Conservation (phyloP, 64 coral and sea anemone species). For the Pocillopora verrucosa region DNA sequence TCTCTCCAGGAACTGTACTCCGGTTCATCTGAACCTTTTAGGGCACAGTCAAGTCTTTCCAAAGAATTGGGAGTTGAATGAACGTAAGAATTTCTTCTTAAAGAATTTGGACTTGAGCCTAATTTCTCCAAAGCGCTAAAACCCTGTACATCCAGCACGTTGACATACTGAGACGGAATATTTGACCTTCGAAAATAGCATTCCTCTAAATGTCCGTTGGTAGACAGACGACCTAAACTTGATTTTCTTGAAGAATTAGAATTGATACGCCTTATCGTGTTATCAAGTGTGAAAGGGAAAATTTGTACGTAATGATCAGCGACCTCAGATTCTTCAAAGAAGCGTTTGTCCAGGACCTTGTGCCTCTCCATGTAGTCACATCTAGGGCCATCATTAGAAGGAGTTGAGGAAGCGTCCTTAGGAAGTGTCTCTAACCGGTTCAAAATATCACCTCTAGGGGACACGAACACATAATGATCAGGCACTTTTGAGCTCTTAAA, state of each 20-base stretch:
- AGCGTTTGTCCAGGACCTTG: not conserved
- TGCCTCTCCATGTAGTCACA: not conserved
- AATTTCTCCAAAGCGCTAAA: not conserved
- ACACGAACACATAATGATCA: not conserved
- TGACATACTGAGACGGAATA: not conserved
- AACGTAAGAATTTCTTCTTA: too few relatives aligned
- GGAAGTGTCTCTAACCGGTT: not conserved
- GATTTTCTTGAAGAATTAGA: not conserved
- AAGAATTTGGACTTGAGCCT: too few relatives aligned
- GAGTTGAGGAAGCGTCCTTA: not conserved
- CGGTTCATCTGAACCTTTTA: not conserved
- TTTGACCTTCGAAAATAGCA: not conserved
- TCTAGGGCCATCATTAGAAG: not conserved
- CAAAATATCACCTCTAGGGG: not conserved
- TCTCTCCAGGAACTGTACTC: not conserved
- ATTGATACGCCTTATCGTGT: not conserved
- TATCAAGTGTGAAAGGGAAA: not conserved
- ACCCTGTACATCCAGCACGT: not conserved
- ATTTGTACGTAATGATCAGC: not conserved
- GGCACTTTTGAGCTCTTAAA: not conserved
- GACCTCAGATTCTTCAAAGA: not conserved
- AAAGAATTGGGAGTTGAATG: not conserved
- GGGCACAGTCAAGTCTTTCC: not conserved
- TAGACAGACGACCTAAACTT: not conserved
- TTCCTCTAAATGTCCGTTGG: not conserved